phyloP scores from a whole-genome alignment of 2,888 invertebrate species.

The Papilio gigon region DNA sequence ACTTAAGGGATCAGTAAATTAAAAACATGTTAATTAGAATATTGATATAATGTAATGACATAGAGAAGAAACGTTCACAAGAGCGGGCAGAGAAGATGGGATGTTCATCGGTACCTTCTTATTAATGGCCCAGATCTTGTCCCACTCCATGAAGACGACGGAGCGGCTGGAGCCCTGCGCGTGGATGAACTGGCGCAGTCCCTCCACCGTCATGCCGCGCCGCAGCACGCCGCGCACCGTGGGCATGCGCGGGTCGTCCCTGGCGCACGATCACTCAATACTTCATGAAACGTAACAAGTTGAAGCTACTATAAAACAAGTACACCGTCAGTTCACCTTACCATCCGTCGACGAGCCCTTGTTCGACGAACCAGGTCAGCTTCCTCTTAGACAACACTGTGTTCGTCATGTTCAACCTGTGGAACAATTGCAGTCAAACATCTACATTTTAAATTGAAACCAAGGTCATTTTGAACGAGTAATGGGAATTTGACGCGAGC shows the following conservation, averaged over 20 bases:
- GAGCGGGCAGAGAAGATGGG: too few species aligned
- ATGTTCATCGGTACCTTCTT: constrained; percentile 87
- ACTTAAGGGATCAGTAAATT: too few species aligned
- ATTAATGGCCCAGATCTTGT: constrained; percentile 99
- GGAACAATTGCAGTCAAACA: too few species aligned
- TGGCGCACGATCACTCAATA: constrained; percentile 53
- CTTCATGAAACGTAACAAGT: too few species aligned
- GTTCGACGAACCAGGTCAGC: constrained; percentile 98
- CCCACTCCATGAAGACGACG: constrained; percentile 99
- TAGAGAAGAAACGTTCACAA: background rate
- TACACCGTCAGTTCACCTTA: constrained; percentile 75
- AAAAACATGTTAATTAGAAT: too few species aligned
- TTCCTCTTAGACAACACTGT: constrained; percentile 99
- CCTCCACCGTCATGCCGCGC: constrained; percentile 98
- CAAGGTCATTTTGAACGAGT: too few species aligned
- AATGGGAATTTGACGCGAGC: too few species aligned
- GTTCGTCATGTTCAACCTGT: constrained; percentile 97
- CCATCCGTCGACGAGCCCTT: constrained; percentile 98
- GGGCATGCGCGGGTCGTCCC: constrained; percentile 99
- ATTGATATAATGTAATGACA: background rate
- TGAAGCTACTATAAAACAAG: too few species aligned
- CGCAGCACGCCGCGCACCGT: constrained; percentile 98
- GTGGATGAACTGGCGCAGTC: constrained; percentile 97
- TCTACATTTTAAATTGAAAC: too few species aligned
- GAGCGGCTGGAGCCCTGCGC: constrained; percentile 98